phyloP scores from a whole-genome alignment of 2,797 vertebrate genomes.

The Coregonus suidteri region DNA sequence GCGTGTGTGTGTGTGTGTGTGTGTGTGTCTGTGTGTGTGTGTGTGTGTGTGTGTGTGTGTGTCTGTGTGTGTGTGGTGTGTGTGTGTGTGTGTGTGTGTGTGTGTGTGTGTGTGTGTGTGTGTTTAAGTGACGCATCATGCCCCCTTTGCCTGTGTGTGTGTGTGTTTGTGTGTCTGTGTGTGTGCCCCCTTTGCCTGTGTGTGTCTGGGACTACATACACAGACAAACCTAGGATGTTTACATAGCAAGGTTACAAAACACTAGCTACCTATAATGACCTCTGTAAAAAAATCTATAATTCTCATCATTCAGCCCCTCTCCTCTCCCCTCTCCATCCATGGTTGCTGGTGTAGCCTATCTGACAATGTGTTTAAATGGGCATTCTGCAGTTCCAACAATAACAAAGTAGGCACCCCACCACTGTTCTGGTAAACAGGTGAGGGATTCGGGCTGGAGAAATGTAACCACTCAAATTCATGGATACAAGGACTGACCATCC shows the following conservation, averaged over 20 bases:
- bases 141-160: constrained; percentile 26
- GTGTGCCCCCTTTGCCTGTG: constrained; percentile 27
- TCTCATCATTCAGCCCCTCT: background rate
- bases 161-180: constrained; percentile 15
- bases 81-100: constrained; percentile 7
- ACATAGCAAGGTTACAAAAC: no score
- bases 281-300: no score
- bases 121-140: constrained; percentile 16
- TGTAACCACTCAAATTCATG: no score
- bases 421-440: no score
- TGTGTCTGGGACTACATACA: background rate
- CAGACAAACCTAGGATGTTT: background rate
- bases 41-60: constrained; percentile 14
- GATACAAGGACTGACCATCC: no score
- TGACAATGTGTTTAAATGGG: no score
- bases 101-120: constrained; percentile 10
- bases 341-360: background rate
- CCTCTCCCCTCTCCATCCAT: background rate
- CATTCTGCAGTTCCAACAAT: no score
- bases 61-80: constrained; percentile 10
- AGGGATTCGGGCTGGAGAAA: no score
- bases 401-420: no score
- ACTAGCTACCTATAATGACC: no score
- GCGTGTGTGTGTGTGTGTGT: constrained; percentile 13
- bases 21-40: constrained; percentile 8